Evolutionary conservation across 2,113 vertebrate species (phyloP).

Genomic region (Noturus placidus): DNA sequence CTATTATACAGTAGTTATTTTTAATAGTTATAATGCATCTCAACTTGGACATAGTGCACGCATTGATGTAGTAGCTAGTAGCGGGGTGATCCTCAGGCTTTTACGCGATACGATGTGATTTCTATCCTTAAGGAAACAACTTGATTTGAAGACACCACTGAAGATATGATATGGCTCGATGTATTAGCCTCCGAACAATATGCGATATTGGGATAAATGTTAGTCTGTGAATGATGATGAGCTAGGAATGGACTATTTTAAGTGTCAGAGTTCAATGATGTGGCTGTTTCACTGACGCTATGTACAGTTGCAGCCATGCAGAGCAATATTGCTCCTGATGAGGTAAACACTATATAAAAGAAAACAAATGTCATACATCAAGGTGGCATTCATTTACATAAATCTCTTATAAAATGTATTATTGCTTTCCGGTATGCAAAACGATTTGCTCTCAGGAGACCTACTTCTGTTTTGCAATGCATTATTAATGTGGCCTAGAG

Average conservation of each 20-base stretch:
- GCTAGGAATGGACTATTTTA: not conserved
- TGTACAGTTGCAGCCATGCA: not conserved
- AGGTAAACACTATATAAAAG: not conserved
- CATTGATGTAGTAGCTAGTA: not conserved
- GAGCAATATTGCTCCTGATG: not conserved
- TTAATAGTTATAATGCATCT: not conserved
- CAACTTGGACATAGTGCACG: not conserved
- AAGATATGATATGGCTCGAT: not conserved
- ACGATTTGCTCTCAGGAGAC: conserved; percentile 25
- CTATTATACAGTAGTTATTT: not conserved
- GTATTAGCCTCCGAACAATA: not conserved
- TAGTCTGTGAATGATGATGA: not conserved
- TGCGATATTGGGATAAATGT: not conserved
- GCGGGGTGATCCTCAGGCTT: not conserved
- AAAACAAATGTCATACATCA: not conserved
- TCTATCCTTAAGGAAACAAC: not conserved
- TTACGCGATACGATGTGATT: not conserved
- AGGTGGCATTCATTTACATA: conserved; percentile 2
- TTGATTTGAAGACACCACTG: not conserved
- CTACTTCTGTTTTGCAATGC: conserved; percentile 11
- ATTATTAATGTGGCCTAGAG: conserved; percentile 30
- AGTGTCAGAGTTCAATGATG: not conserved
- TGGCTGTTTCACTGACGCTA: not conserved
- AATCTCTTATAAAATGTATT: conserved; percentile 6
- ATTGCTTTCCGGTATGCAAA: not conserved